Evolutionary conservation across 2,113 vertebrate species (phyloP).

Genomic region (Elaphurus davidianus): DNA sequence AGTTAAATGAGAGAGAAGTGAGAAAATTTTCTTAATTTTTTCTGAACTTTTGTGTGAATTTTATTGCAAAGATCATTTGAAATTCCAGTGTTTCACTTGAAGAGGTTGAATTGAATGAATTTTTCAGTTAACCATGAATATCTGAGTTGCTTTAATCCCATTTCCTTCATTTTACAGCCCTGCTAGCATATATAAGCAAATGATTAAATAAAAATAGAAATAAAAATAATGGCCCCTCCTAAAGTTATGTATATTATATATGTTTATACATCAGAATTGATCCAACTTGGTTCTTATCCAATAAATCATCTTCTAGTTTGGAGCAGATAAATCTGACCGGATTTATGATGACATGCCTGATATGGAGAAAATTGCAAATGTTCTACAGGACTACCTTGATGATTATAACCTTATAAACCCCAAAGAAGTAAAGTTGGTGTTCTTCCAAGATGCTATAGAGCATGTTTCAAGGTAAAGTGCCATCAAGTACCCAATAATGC

Average conservation of each 20-base stretch:
- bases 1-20: neutral
- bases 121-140: neutral
- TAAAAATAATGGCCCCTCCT: neutral
- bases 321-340: constrained; percentile 80
- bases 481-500: neutral
- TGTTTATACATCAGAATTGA: neutral
- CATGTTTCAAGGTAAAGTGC: constrained; percentile 87
- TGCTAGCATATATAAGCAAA: neutral
- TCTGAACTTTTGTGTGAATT: neutral
- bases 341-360: constrained; percentile 87
- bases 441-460: constrained; percentile 92
- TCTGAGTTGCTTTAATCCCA: neutral
- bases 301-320: constrained; percentile 70
- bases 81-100: neutral
- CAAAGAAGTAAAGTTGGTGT: constrained; percentile 90
- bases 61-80: neutral
- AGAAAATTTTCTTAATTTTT: neutral
- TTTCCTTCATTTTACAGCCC: neutral
- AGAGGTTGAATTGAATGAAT: neutral
- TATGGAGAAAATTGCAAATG: constrained; percentile 81
- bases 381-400: constrained; percentile 90
- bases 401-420: constrained; percentile 88
- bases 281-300: neutral
- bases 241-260: neutral
- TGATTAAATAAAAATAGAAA: neutral